Base-by-base conservation (phyloP, 2,113 vertebrate genomes). In the Neogale vison region DNA sequence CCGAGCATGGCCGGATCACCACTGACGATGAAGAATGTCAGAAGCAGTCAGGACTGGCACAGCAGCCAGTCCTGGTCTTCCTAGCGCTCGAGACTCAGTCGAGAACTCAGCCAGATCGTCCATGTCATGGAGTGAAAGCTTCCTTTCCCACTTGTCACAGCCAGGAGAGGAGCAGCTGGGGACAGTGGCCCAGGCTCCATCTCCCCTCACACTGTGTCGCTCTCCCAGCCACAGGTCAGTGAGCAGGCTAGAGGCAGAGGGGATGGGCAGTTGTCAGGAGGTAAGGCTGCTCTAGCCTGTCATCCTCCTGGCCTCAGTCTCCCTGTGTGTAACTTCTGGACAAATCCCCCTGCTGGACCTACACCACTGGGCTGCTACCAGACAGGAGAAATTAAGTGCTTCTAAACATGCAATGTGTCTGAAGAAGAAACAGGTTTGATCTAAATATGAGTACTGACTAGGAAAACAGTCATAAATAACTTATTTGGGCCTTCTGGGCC, bases 21-120 rank as follows among this genome's bases (percentile, higher is more conserved):
- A 93, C 97, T 98, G 96, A 98, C 97, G 93, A 97, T 96, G 97
- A 98, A 98, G 97, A 88, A 90, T 97, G 97, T 98, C 98, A 98
- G 98, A 96, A 96, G 59, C 96, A 96, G 95, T 99, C 97, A 97
- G 31, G 96, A 83, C 61, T 86, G 93, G n/a, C 71, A 67, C 39
- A 82, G 95, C 72, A 95, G 88, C 52, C 87, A 42, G 36, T 88
- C 83, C 86, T 82, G 88, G 20, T 69, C 52, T 95, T 89, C 47
- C 94, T 74, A 3, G 20, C 26, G 26, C 52, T 39, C 1, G 0
- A 91, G 26, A 71, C 18, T 69, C 45, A 10, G 42, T 63, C 42
- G 10, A 79, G 36, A 65, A 31, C 20, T 74, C 36, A 74, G 34
- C 21, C 15, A 17, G 4, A 0, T 20, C 2, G 72, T 65, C 55